Conservation (phyloP, 2,113 vertebrate species). For the Bubo blakistoni region DNA sequence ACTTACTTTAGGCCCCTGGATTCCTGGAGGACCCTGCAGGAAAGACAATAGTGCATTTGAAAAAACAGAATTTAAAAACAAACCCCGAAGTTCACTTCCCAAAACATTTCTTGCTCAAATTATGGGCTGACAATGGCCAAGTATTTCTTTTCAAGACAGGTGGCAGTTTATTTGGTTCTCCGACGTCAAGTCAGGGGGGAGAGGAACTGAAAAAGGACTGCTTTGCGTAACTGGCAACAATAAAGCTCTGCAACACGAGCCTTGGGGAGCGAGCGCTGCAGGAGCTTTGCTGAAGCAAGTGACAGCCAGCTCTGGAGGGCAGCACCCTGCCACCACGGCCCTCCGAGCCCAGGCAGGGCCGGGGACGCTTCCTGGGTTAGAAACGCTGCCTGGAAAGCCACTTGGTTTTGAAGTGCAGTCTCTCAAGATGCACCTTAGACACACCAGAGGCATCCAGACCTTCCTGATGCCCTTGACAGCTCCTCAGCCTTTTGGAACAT, state of each 20-base stretch:
- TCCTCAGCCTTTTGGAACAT: neutral
- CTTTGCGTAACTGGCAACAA: neutral
- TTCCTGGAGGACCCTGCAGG: slow-evolving; percentile 86
- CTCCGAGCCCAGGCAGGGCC: neutral
- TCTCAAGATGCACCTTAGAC: neutral
- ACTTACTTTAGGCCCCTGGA: slow-evolving; percentile 90
- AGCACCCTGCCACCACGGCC: neutral
- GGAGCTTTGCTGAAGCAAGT: neutral
- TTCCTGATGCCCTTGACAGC: neutral
- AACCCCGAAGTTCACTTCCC: neutral
- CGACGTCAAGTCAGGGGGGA: neutral
- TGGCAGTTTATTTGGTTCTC: neutral
- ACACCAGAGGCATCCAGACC: neutral
- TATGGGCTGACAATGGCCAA: neutral
- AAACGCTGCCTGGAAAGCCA: neutral
- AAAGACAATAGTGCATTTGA: slow-evolving; percentile 8
- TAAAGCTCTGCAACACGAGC: neutral
- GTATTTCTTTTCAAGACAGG: neutral
- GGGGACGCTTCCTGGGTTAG: neutral
- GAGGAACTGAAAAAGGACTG: neutral
- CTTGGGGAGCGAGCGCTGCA: neutral
- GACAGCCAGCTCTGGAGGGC: neutral
- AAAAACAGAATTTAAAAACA: neutral
- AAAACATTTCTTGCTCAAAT: neutral
- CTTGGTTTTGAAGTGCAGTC: neutral